Base-by-base conservation (phyloP, 2,113 vertebrate genomes). In the Hiodon alosoides region DNA sequence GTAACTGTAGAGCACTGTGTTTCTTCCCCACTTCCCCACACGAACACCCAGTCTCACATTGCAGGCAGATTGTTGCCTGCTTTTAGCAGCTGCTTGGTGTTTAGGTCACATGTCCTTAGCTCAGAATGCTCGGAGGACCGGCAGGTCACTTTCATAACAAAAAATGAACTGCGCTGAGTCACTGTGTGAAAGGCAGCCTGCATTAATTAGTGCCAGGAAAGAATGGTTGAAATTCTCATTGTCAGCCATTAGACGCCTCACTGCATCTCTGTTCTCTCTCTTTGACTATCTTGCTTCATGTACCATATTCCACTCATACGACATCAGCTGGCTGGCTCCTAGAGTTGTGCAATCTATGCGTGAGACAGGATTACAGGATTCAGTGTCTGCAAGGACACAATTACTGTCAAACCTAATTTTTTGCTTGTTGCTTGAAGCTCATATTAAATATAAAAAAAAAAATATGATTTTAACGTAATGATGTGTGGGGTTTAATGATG, bases 51-150 rank as follows among this genome's bases (percentile, higher is more conserved):
- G 10, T 54, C 60, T 67, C 61, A 61, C 50, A 16, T 48, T 46
- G 55, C 52, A 55, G 14, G 58, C 69, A 7, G 47, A 10, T 16
- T 6, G 31, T 69, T 65, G 13, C 60, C 50, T 46, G 61, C 31
- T 31, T 66, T 69, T 65, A 53, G 66, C 75, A 77, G 52, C 48
- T 77, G 71, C 48, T 10, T 51, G 51, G 68, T 62, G 75, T 73
- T 64, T 68, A 54, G 70, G 69, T 80, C 76, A 74, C 16, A 58
- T 79, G 73, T 74, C 72, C 13, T 66, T 7, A 51, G 53, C 4
- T 9, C 55, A 4, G 50, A 70, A 73, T 58, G 50, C 80, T 76
- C 53, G 67, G 78, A 79, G 66, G 62, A 67, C 76, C 69, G 14
- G 48, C 57, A 54, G 50, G 78, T 82, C 62, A 67, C 16, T 17